Evolutionary conservation across 1,140 invertebrate species (phyloP).

Genomic region (Augochlora pura): DNA sequence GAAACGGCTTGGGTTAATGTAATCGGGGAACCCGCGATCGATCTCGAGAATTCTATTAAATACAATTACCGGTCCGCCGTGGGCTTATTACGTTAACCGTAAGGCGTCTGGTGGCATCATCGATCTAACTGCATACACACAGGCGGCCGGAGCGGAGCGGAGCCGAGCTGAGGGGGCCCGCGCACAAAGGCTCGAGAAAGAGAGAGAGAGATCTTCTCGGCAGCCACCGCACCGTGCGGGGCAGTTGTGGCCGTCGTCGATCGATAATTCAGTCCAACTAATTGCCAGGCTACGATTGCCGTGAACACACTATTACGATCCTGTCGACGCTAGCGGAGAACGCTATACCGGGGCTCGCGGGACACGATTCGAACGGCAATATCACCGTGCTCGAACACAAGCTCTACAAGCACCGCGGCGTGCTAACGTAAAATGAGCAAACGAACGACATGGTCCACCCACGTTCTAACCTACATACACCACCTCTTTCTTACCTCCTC

Average conservation of each 20-base stretch:
- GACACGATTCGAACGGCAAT: neutral
- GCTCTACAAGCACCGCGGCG: neutral
- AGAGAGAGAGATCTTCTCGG: neutral
- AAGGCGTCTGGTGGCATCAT: slow-evolving; percentile 30
- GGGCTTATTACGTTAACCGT: slow-evolving; percentile 49
- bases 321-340: slow-evolving; percentile 22
- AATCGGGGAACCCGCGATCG: neutral
- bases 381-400: slow-evolving; percentile 6
- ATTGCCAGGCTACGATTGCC: slow-evolving; percentile 41
- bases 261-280: slow-evolving; percentile 60
- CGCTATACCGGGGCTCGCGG: slow-evolving; percentile 13
- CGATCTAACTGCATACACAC: slow-evolving; percentile 30
- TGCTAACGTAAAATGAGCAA: slow-evolving; percentile 30
- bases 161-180: neutral
- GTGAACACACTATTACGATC: slow-evolving; percentile 28
- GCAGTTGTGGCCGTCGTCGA: slow-evolving; percentile 25
- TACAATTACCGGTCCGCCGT: slow-evolving; percentile 1
- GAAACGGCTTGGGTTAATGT: slow-evolving; percentile 3
- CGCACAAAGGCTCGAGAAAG: slow-evolving; percentile 22
- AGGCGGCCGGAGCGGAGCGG: neutral
- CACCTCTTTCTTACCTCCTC: no score
- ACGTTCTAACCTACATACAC: slow-evolving; percentile 68
- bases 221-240: slow-evolving; percentile 5
- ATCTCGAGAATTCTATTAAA: slow-evolving; percentile 24
- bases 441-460: slow-evolving; percentile 58